Conservation (phyloP, 2,888 invertebrate genomes). For the Cataglyphis livida region DNA sequence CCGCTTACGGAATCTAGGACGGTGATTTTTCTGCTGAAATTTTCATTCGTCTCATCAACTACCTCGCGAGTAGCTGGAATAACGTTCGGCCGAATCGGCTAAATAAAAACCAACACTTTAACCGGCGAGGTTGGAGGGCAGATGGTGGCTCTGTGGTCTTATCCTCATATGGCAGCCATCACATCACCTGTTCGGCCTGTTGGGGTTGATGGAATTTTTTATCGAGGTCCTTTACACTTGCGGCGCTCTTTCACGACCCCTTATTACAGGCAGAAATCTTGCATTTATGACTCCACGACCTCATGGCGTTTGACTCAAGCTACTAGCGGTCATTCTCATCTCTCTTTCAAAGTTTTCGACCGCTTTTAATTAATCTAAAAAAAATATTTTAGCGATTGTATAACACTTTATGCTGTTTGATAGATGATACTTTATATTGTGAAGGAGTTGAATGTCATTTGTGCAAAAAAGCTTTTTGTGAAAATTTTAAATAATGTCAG, state of each 20-base stretch:
- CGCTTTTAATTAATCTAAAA: slow-evolving; percentile 6
- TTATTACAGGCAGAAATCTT: background rate
- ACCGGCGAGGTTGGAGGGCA: slow-evolving; percentile 71
- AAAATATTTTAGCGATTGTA: background rate
- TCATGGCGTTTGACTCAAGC: slow-evolving; percentile 51
- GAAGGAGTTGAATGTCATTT: background rate
- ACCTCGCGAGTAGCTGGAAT: background rate
- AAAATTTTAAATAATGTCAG: background rate
- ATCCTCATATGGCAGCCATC: slow-evolving; percentile 70
- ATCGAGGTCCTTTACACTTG: slow-evolving; percentile 70
- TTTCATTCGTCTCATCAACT: background rate
- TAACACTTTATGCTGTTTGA: background rate
- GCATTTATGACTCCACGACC: background rate
- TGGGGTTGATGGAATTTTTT: slow-evolving; percentile 83
- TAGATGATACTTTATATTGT: background rate
- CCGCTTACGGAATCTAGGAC: background rate
- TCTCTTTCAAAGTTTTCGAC: background rate
- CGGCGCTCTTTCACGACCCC: background rate
- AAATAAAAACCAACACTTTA: slow-evolving; percentile 69
- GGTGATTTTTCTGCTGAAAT: background rate
- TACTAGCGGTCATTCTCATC: slow-evolving; percentile 31
- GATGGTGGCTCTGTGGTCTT: slow-evolving; percentile 74
- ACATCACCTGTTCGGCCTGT: slow-evolving; percentile 81
- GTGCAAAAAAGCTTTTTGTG: background rate
- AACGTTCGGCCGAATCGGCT: background rate